Base-by-base conservation (phyloP, 2,113 vertebrate genomes). In the Puntigrus tetrazona region DNA sequence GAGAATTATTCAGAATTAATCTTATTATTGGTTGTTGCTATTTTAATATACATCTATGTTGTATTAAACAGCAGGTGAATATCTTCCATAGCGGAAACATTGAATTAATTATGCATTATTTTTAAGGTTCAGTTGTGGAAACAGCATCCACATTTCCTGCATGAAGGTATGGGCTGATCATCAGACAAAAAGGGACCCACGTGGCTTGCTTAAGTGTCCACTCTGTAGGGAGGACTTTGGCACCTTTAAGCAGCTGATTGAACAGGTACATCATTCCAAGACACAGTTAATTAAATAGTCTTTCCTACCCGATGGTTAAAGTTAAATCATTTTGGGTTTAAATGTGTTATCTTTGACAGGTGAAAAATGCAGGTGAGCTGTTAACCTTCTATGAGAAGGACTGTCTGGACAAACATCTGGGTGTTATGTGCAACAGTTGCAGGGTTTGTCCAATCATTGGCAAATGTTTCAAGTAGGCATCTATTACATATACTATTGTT, bases 71-170 rank as follows among this genome's bases (percentile, higher is more conserved):
- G 36, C 18, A 70, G 38, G 20, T n/a, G 20, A 38, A 36, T 36
- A 22, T 69, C 7, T 69, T 69, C 20, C 18, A 69, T 36, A 36
- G 7, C 8, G 34, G 7, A 67, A 67, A 36, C 8, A 7, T 67
- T 67, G n/a, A n/a, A n/a, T n/a, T 63, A 45, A 63, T 29, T 38
- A 61, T 65, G 41, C 45, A 0, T 73, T 22, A 29, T 22, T 38
- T 11, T 38, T 69, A 73, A 96, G 94, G 85, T 94, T 93, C 38
- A 89, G 93, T 36, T 94, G 91, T 85, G 94, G 92, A 75, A 96
- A 95, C 83, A 94, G 87, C 0, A 3, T 95, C 73, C 94, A 96
- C 85, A 92, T 96, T 84, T 93, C 90, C 72, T 94, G 94, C 82
- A 91, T 93, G 93, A 95, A 94, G 81, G 89, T 93, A 47, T 93